Conservation (phyloP, 2,888 invertebrate genomes). For the Pterostichus niger region DNA sequence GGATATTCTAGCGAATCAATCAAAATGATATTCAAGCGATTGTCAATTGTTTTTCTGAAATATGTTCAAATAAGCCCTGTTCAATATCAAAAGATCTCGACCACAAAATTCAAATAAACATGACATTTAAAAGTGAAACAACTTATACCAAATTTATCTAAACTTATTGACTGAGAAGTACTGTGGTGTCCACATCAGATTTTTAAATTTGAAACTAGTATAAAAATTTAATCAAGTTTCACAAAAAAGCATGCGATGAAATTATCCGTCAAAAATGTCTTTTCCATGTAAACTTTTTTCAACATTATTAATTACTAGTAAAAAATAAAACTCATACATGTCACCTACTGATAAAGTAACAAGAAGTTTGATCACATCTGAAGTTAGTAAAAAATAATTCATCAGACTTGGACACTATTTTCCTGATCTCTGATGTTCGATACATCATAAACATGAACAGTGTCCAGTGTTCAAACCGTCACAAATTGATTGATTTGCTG, state of each 20-base stretch:
- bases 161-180: no score
- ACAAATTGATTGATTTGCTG: conserved; percentile 64
- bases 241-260: background rate
- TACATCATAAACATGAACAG: conserved; percentile 32
- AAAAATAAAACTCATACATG: conserved; percentile 45
- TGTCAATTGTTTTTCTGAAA: no score
- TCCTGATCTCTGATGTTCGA: conserved; percentile 39
- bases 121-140: no score
- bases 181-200: no score
- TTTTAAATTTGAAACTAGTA: no score
- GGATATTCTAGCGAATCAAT: no score
- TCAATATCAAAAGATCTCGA: no score
- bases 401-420: conserved; percentile 46
- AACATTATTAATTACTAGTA: conserved; percentile 44
- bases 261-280: conserved; percentile 32
- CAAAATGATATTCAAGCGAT: no score
- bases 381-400: conserved; percentile 46
- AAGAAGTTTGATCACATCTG: conserved; percentile 47
- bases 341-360: conserved; percentile 45
- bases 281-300: conserved; percentile 48
- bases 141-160: no score
- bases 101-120: no score
- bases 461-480: conserved; percentile 46
- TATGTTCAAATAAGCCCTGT: no score
- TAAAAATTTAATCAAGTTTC: no score